Evolutionary conservation across 2,888 invertebrate species (phyloP), one percentile per base, ranked within the genome.

Genomic region (Leptura quadrifasciata): DNA sequence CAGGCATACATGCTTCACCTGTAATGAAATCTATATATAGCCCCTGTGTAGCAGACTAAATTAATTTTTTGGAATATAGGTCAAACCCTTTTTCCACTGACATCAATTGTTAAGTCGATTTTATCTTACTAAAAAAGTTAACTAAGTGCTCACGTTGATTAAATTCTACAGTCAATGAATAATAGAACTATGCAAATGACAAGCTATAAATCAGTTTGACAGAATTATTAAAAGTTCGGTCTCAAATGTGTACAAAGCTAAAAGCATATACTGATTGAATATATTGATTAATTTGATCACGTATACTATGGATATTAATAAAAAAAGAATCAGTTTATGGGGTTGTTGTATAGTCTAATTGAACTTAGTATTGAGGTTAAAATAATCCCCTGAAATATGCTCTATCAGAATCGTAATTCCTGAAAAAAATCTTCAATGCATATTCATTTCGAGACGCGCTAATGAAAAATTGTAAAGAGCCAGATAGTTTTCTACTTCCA

Each of bases 181-280:
- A 68, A 55, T 68, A 68, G 55, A 54, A 60, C 57, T 65, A 65
- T 18, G 68, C 68, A 55, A 55, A 55, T 55, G 68, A 68, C 68
- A 47, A 68, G 68, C 68, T 31, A 68, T 68, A 68, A 68, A 68
- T 68, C 68, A 68, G 31, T 55, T 68, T 68, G 68, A 68, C 68
- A 68, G 68, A 31, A 68, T 68, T 68, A 55, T 68, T 54, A 67
- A 67, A 68, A 57, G 68, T 68, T 60, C 21, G 60, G 60, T 60
- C 57, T 18, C 35, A 27, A 68, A 55, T 18, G 57, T 27, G 21
- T 31, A 55, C 27, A 68, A 68, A 68, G 68, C 31, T 17, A 55
- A 55, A 68, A 55, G 55, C 24, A 68, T 55, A 55, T 68, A 18
- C 24, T 54, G 54, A 68, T 68, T 68, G 68, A 31, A 68, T 57